A percentile compares a stretch with the other conserved stretches of the same genome.
Evolutionary conservation across 1,140 invertebrate genomes (phyloP).

Genomic region (Belonocnema kinseyi): DNA sequence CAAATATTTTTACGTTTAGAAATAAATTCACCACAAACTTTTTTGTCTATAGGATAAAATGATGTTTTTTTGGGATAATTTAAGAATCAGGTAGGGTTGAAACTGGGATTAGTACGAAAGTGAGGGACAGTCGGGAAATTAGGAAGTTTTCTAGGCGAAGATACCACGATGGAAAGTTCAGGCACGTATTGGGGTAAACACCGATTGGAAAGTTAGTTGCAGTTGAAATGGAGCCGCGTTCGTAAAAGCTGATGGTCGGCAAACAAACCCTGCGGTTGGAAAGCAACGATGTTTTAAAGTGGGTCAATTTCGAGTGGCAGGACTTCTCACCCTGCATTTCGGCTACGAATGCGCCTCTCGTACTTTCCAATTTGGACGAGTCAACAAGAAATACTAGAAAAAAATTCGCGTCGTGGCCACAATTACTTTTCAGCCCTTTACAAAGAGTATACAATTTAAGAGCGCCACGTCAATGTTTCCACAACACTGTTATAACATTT

Average conservation of each 20-base stretch:
- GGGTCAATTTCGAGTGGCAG: constrained; percentile 50
- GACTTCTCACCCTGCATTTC: constrained; percentile 31
- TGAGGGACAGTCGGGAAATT: constrained; percentile 21
- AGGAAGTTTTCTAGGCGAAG: constrained; percentile 40
- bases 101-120: constrained; percentile 9
- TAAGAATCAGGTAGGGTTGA: background rate
- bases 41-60: background rate
- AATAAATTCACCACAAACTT: background rate
- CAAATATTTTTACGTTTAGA: too few species aligned
- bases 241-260: constrained; percentile 59
- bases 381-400: constrained; percentile 34
- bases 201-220: constrained; percentile 64
- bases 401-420: constrained; percentile 15
- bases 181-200: constrained; percentile 65
- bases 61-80: background rate
- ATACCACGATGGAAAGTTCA: constrained; percentile 41
- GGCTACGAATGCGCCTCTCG: constrained; percentile 37
- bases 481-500: background rate
- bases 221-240: constrained; percentile 59
- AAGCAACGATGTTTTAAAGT: constrained; percentile 55
- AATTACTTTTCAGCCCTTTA: constrained; percentile 10
- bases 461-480: background rate
- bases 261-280: constrained; percentile 56
- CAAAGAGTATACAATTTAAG: constrained; percentile 6
- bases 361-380: constrained; percentile 43